These are phyloP conservation scores for Solenodon paradoxus DNA, from an alignment of 2,113 vertebrate genomes.

Conservation along the genomic window DNA sequence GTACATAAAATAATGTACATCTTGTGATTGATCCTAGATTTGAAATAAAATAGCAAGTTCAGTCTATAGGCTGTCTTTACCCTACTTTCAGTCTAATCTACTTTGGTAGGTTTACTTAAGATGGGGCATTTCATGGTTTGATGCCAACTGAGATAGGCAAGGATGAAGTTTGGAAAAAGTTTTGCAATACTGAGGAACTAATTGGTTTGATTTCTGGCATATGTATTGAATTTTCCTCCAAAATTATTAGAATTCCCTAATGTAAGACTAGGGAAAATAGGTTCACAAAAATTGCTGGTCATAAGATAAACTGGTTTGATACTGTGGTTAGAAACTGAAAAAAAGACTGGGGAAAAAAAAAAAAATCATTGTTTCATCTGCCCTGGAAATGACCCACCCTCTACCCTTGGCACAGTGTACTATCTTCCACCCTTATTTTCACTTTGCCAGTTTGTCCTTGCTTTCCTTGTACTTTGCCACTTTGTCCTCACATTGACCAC, in stretches of 20 bases:
- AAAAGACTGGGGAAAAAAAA: neutral
- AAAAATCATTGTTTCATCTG: no score
- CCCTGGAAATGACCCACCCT: no score
- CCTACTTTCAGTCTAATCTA: neutral
- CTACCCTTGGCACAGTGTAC: no score
- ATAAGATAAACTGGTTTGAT: neutral
- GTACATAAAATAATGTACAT: neutral
- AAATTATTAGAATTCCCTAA: no score
- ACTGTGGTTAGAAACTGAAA: neutral
- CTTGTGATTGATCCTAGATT: neutral
- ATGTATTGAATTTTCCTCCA: neutral
- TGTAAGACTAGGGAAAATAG: no score
- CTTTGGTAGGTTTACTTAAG: neutral
- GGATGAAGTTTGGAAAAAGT: neutral
- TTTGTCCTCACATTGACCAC: no score
- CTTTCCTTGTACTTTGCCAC: no score
- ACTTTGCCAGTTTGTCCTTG: no score
- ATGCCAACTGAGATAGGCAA: neutral
- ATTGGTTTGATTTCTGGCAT: neutral
- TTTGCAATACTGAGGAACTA: neutral
- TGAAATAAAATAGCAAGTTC: neutral
- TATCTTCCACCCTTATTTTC: no score
- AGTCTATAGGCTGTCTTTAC: neutral
- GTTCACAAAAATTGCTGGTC: neutral
- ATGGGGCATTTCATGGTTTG: neutral